A percentile compares a stretch with the other conserved stretches of the same genome.
phyloP scores from a whole-genome alignment of 2,113 vertebrate genomes.

The Erinaceus europaeus region DNA sequence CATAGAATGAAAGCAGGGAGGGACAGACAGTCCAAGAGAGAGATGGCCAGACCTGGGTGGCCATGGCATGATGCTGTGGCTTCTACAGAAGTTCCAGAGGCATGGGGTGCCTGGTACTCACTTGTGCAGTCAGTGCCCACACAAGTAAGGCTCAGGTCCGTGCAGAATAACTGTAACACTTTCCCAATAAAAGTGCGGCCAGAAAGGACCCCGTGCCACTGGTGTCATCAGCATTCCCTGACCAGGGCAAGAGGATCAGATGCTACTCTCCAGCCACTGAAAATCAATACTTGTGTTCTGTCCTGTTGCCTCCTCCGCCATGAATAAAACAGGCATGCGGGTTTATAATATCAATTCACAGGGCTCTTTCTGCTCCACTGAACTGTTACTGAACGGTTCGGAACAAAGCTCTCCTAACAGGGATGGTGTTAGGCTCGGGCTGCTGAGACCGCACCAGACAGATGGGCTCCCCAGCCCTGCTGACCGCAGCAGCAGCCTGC shows the following conservation, averaged over 20 bases:
- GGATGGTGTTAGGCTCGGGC: slow-evolving; percentile 84
- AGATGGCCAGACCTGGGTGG: slow-evolving; percentile 49
- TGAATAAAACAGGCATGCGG: slow-evolving; percentile 82
- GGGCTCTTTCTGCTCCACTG: slow-evolving; percentile 85
- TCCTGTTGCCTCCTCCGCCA: slow-evolving; percentile 78
- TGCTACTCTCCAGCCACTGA: slow-evolving; percentile 70
- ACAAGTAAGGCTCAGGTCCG: too few species aligned
- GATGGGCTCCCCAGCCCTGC: slow-evolving; percentile 65
- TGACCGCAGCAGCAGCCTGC: slow-evolving; percentile 70
- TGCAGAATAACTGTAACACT: slow-evolving; percentile 38
- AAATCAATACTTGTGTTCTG: slow-evolving; percentile 82
- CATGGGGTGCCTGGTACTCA: too few species aligned
- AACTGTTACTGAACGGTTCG: slow-evolving; percentile 85
- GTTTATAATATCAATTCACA: slow-evolving; percentile 87
- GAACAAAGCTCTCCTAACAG: slow-evolving; percentile 85
- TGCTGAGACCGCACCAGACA: slow-evolving; percentile 85
- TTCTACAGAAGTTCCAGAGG: too few species aligned
- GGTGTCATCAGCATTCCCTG: too few species aligned
- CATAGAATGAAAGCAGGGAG: slow-evolving; percentile 67
- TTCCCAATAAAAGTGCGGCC: slow-evolving; percentile 59
- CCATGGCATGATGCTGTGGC: too few species aligned
- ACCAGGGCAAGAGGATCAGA: slow-evolving; percentile 25
- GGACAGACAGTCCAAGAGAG: slow-evolving; percentile 10
- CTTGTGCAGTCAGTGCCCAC: too few species aligned
- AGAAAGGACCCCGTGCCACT: slow-evolving; percentile 32